Evolutionary conservation across 30 jellyfish, hydroid and myxozoan genomes (phyloP).

Genomic region (Aurelia coerulea): DNA sequence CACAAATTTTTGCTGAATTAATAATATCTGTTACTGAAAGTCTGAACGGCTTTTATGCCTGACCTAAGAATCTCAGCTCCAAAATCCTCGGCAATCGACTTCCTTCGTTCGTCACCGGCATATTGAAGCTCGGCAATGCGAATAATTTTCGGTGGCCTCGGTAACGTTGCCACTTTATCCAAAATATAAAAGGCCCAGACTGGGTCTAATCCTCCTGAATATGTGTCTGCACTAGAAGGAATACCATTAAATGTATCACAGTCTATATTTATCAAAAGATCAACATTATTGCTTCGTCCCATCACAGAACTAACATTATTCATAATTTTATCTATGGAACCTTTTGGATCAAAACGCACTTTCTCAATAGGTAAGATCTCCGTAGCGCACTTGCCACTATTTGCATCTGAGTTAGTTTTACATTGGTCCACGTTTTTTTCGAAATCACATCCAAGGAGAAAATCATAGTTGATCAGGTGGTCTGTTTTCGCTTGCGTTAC

Average conservation of each 20-base stretch:
- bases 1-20: no score
- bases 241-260: slow-evolving; percentile 38
- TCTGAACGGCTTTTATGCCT: slow-evolving; percentile 22
- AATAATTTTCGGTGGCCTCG: slow-evolving; percentile 27
- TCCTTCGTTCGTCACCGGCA: slow-evolving; percentile 12
- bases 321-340: background rate
- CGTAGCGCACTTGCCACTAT: slow-evolving; percentile 6
- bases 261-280: slow-evolving; percentile 9
- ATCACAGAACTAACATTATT: background rate
- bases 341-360: slow-evolving; percentile 38
- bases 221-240: slow-evolving; percentile 44
- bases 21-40: background rate
- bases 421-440: slow-evolving; percentile 25
- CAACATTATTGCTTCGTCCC: background rate
- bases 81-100: slow-evolving; percentile 5
- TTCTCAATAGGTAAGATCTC: slow-evolving; percentile 4
- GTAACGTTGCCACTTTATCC: slow-evolving; percentile 10
- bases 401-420: background rate
- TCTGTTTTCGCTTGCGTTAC: slow-evolving; percentile 40
- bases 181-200: slow-evolving; percentile 17
- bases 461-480: slow-evolving; percentile 14
- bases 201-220: slow-evolving; percentile 19
- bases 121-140: slow-evolving; percentile 42
- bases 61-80: slow-evolving; percentile 34
- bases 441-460: slow-evolving; percentile 34